Evolutionary conservation across 2,797 vertebrate genomes (phyloP), one percentile per base, ranked within the genome.

Genomic region (Harpagifer antarcticus): DNA sequence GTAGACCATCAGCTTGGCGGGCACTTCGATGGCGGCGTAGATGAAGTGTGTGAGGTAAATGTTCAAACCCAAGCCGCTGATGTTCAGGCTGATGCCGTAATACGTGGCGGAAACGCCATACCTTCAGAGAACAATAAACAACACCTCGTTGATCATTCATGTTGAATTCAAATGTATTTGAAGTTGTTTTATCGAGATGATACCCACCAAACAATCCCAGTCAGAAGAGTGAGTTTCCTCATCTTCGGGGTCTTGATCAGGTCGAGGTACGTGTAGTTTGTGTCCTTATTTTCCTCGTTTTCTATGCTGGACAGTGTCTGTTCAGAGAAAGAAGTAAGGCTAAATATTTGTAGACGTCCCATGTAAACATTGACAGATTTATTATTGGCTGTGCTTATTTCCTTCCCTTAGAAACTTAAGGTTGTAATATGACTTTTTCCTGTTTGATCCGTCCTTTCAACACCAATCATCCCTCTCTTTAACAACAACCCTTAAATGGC

Each of bases 11-110:
- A 97, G 12, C 88, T 98, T 98, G 67, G 96, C 91, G 0, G 97
- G 97, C 20, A 98, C 50, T 82, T 98, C 97, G 11, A 96, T 95
- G 17, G 88, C 77, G 0, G 95, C 94, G 0, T 96, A 97, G 74
- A 98, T 92, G 88, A 98, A 96, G 78, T 98, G 96, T 0, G 94
- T 97, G 70, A 97, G 89, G 73, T 97, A 97, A 14, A 95, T 74
- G 68, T 92, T 92, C 70, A 97, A 81, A 11, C 96, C 96, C 62
- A 97, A 96, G n/a, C 94, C 94, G 0, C 88, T 93, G 75, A 97
- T 83, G 57, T 96, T 96, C 81, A 98, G 79, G 84, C 95, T 97
- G 91, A 97, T 94, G 23, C 96, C 96, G 0, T 98, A 98, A 50
- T 98, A 98, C 1, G 96, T 96, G 31, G 94, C 95, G n/a, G 97